Base-by-base conservation (phyloP, 2,888 invertebrate genomes). In the Neria commutata region DNA sequence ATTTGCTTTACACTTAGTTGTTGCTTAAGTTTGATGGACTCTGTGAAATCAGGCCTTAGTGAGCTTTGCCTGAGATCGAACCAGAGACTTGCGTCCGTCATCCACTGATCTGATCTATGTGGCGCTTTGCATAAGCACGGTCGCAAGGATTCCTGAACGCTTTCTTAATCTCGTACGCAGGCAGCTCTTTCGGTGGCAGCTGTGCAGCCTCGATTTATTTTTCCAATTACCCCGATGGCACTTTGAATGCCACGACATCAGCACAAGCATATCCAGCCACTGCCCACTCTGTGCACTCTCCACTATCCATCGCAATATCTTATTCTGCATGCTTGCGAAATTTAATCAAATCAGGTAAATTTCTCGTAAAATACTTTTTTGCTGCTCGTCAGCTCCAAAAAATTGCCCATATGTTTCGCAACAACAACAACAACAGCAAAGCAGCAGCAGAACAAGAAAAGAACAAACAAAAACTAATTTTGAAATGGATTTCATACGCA, bases 281-380 rank as follows among this genome's bases (percentile, higher is more conserved):
- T n/a, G 3, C 37, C 17, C 19, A 4, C 42, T 42, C 42, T n/a
- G n/a, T n/a, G n/a, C 42, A 37, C 8, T n/a, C 6, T 42, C n/a
- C n/a, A n/a, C n/a, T n/a, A n/a, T n/a, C 29, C 11, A 29, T 29
- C 11, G 29, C 29, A 8, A 8, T 29, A 42, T 17, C 5, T 42
- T 42, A 42, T 42, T 5, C 42, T 19, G 33, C 47, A 57, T 45
- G 21, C 29, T 25, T 25, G 29, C 54, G 70, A 71, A 69, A 73
- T 71, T 70, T 78, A 77, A 77, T 77, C 78, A 77, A 77, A 78
- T 78, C 78, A 77, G 77, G 78, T 77, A 78, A 74, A 74, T 76
- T 72, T 78, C 72, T 74, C 78, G 74, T 78, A 78, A 77, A 78
- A 71, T 71, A 73, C 63, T 68, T 66, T 60, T 61, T 37, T 40